A percentile compares a stretch with the other conserved stretches of the same genome.
Evolutionary conservation across 2,888 invertebrate species (phyloP).

Genomic region (Tolmerus cingulatus): DNA sequence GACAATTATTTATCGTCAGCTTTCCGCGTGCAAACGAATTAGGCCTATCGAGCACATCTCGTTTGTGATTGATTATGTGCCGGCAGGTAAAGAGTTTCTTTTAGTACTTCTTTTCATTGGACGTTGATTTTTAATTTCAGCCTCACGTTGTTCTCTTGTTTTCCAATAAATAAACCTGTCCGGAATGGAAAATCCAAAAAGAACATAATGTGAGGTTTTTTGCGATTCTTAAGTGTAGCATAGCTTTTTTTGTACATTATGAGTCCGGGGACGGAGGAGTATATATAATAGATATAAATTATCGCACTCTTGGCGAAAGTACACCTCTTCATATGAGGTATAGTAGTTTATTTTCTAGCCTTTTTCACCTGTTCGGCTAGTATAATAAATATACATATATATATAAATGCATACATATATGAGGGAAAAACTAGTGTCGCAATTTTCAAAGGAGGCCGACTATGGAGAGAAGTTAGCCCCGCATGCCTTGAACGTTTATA

Average conservation of each 20-base stretch:
- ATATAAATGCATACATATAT: not conserved
- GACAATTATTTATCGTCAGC: conserved; percentile 10
- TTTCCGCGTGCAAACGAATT: not conserved
- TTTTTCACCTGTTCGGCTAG: not conserved
- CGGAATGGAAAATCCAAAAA: conserved; percentile 2
- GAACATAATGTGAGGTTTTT: not conserved
- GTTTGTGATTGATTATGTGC: conserved; percentile 8
- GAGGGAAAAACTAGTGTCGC: not conserved
- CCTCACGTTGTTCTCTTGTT: not conserved
- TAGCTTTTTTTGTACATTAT: not conserved
- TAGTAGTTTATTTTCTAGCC: not conserved
- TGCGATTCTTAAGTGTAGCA: conserved; percentile 3
- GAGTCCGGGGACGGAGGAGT: not conserved
- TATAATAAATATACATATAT: not conserved
- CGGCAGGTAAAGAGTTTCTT: not conserved
- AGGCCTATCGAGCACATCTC: not conserved
- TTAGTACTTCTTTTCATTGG: not conserved
- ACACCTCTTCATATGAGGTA: not conserved
- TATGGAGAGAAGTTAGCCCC: not conserved
- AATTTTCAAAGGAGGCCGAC: conserved; percentile 2
- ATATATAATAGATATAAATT: conserved; percentile 3
- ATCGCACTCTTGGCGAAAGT: conserved; percentile 26
- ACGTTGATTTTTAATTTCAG: not conserved
- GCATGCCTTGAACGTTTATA: not conserved
- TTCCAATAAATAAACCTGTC: conserved; percentile 8